Conservation (phyloP, 2,888 invertebrate genomes). For the Cylindroiulus punctatus region DNA sequence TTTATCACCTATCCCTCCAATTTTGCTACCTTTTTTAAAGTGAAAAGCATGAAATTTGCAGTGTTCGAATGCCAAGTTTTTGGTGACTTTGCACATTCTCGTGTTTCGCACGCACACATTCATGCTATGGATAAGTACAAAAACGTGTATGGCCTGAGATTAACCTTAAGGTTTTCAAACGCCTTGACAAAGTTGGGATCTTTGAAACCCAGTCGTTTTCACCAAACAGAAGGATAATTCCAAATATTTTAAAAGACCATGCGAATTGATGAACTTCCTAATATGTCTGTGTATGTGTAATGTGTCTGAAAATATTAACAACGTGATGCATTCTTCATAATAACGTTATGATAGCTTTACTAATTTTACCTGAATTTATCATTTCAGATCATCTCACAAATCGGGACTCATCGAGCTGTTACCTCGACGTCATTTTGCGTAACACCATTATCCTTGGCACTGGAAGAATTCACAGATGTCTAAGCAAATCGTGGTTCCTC, state of each 20-base stretch:
- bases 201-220: neutral
- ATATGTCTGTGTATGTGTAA: no score
- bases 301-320: no score
- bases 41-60: slow-evolving; percentile 56
- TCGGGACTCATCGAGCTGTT: neutral
- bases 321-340: no score
- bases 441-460: slow-evolving; percentile 71
- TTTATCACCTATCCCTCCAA: slow-evolving; percentile 46
- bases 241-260: no score
- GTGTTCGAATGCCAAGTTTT: slow-evolving; percentile 46
- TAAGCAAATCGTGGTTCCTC: slow-evolving; percentile 74
- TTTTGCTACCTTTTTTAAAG: slow-evolving; percentile 39
- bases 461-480: slow-evolving; percentile 77
- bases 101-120: neutral
- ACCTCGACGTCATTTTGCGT: neutral
- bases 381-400: neutral
- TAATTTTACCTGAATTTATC: neutral
- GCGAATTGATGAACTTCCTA: neutral
- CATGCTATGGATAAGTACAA: neutral
- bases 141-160: slow-evolving; percentile 29
- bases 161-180: slow-evolving; percentile 13
- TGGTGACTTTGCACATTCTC: slow-evolving; percentile 56
- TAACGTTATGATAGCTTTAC: neutral
- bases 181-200: neutral
- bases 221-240: neutral